A percentile compares a stretch with the other conserved stretches of the same genome.
These are phyloP conservation scores for Athalia cordata DNA, from an alignment of 2,888 invertebrate genomes.

Conservation along the genomic window DNA sequence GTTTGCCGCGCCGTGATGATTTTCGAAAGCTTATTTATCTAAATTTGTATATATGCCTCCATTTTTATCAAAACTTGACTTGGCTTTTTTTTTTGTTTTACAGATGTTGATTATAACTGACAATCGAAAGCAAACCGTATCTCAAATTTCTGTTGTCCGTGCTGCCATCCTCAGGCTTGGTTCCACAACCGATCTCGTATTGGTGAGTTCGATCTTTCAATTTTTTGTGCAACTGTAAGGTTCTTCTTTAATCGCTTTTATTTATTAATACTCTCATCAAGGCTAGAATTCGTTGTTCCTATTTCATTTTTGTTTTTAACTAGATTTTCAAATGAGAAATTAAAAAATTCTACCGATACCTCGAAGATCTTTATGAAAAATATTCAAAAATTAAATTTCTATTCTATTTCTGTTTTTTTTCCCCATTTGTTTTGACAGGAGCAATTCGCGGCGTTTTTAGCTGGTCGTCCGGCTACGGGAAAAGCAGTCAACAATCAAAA, in stretches of 20 bases:
- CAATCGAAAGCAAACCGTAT: constrained; percentile 59
- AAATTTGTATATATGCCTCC: not conserved
- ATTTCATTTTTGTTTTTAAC: constrained; percentile 26
- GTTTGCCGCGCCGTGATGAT: too few relatives aligned
- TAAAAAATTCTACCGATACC: too few relatives aligned
- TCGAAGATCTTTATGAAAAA: not conserved
- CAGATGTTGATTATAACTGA: constrained; percentile 63
- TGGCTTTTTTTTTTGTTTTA: constrained; percentile 44
- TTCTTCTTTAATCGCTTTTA: constrained; percentile 38
- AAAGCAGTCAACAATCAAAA: constrained; percentile 76
- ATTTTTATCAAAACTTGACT: constrained; percentile 9
- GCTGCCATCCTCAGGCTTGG: constrained; percentile 62
- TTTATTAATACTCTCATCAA: constrained; percentile 55
- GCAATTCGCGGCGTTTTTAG: constrained; percentile 79
- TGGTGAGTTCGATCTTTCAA: constrained; percentile 65
- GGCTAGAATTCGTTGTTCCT: constrained; percentile 52
- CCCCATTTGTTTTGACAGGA: constrained; percentile 73
- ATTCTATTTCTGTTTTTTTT: not conserved
- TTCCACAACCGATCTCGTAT: constrained; percentile 61
- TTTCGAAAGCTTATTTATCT: too few relatives aligned
- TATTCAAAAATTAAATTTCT: too few relatives aligned
- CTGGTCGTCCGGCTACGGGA: constrained; percentile 80
- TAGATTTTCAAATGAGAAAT: not conserved
- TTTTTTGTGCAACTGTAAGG: constrained; percentile 50
- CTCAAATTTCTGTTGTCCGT: constrained; percentile 59